These are phyloP conservation scores for Hydrotaea diabolus DNA, from an alignment of 2,888 invertebrate genomes.

Conservation along the genomic window DNA sequence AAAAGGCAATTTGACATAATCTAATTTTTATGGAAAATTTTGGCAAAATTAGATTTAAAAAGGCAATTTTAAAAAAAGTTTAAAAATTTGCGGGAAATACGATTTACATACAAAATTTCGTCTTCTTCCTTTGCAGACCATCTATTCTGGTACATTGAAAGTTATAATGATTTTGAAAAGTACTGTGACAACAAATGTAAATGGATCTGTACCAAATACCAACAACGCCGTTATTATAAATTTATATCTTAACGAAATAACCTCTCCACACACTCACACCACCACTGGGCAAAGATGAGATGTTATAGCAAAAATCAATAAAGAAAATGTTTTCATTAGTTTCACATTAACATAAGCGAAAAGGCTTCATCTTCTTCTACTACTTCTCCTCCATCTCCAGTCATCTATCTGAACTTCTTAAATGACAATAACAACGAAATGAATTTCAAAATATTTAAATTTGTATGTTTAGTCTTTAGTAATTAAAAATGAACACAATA, in stretches of 20 bases:
- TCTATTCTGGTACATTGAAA: no score
- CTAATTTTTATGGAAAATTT: no score
- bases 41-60: no score
- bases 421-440: slow-evolving; percentile 19
- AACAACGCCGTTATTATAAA: slow-evolving; percentile 36
- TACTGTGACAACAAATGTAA: not conserved
- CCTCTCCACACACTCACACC: slow-evolving; percentile 38
- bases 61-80: no score
- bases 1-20: no score
- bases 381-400: not conserved
- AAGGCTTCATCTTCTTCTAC: slow-evolving; percentile 30
- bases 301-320: slow-evolving; percentile 41
- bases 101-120: no score
- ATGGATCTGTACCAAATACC: not conserved
- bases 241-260: slow-evolving; percentile 40
- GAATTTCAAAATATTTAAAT: slow-evolving; percentile 60
- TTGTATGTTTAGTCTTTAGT: slow-evolving; percentile 42
- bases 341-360: slow-evolving; percentile 47
- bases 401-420: slow-evolving; percentile 31
- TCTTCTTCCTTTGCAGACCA: no score
- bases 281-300: not conserved
- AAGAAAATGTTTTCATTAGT: slow-evolving; percentile 56
- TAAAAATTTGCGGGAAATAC: no score
- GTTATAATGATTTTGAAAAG: no score
- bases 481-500: slow-evolving; percentile 61